Evolutionary conservation across 1,140 invertebrate species (phyloP), one percentile per base, ranked within the genome.

Genomic region (Caenorhabditis brenneri): DNA sequence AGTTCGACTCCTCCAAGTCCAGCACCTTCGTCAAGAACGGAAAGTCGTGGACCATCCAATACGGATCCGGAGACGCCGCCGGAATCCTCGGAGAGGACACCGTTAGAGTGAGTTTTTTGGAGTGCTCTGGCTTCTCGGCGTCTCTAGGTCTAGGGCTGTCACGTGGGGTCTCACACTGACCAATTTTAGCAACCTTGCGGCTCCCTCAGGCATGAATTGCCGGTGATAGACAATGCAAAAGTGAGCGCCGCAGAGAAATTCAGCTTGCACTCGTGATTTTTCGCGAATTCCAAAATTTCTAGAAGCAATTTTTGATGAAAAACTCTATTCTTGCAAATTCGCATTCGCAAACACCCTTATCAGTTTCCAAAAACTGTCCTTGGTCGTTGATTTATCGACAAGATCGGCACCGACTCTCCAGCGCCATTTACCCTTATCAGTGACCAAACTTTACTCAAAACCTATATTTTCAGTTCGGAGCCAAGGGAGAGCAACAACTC

Each of bases 41-140:
- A 42, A n/a, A 84, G 24, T 65, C 53, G 16, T 84, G 83, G 83
- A 82, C 81, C 33, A 84, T 84, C 81, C 79, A 82, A 51, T 84
- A 84, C 81, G 83, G 83, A 58, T 51, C 79, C 4, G 83, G 83
- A 46, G 49, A 53, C 27, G 83, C 79, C 51, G n/a, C 36, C 16
- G 83, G 83, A 49, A 74, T 83, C 79, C 79, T 84, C 46, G 83
- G 83, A 29, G 19, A 60, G 15, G 83, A 84, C 33, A 84, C 83
- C 53, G 83, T 84, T 49, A 36, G 79, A 42, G 79, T 80, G 36
- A 58, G 79, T 80, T 31, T 51, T 51, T 80, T 24, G n/a, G n/a
- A n/a, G n/a, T n/a, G n/a, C n/a, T n/a, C n/a, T n/a, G n/a, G n/a
- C n/a, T n/a, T n/a, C n/a, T n/a, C n/a, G n/a, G n/a, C n/a, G n/a